Base-by-base conservation (phyloP, 2,888 invertebrate species). In the Pycnomerus fuliginosus region DNA sequence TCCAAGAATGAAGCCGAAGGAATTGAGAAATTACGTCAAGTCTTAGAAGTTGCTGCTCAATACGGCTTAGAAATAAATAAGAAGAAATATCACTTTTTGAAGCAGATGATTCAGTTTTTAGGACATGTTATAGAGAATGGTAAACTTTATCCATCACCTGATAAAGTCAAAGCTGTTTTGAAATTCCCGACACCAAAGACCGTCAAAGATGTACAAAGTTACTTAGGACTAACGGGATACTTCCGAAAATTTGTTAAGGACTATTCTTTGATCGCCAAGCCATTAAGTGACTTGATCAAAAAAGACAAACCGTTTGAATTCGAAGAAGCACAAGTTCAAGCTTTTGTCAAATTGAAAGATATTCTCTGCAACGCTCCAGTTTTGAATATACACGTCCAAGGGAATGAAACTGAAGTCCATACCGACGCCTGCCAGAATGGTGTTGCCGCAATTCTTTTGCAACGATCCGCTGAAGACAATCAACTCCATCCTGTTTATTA, bases 51-150 rank as follows among this genome's bases (percentile, higher is more conserved):
- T n/a, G n/a, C n/a, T n/a, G n/a, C n/a, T n/a, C n/a, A 55, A 3
- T 49, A 55, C 38, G 58, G 62, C 20, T 35, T 62, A 16, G 31
- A 61, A 48, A 52, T 60, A 33, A 68, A 67, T 12, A 61, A 53
- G 56, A 58, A 64, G 17, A 71, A 71, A 50, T 68, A 67, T 40
- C 56, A 67, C 11, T 64, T 70, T 33, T 24, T 68, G 28, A 56
- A 62, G 29, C 43, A n/a, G 27, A 22, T 17, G 16, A 34, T 59
- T 3, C 42, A 51, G 16, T 58, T 52, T 39, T 37, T 58, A 13
- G 59, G 55, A 23, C 42, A 55, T 40, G 41, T 47, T 8, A 48
- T 56, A 5, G 48, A 50, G 43, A 32, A 49, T 24, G 58, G 57
- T 7, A 48, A 25, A 17, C 16, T 65, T 3, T 33, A 45, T 7